These are phyloP conservation scores for Temnothorax curvispinosus DNA, from an alignment of 1,140 invertebrate species.

Conservation along the genomic window DNA sequence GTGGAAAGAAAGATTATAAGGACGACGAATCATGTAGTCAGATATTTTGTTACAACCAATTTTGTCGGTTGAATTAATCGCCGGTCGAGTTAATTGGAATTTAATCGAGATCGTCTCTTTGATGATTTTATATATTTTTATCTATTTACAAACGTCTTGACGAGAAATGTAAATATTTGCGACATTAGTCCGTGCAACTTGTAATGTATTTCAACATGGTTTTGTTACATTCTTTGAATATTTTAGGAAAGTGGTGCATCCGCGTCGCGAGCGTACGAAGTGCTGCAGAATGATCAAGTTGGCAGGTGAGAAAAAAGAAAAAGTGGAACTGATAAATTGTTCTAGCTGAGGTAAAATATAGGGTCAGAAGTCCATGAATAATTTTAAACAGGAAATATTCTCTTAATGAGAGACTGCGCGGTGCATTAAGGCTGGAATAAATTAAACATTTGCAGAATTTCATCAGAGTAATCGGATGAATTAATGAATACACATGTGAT, in stretches of 20 bases:
- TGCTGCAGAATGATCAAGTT: constrained; percentile 87
- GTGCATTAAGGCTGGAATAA: not conserved
- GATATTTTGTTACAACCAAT: not conserved
- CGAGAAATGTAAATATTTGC: not conserved
- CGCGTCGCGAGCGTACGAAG: constrained; percentile 73
- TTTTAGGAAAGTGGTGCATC: constrained; percentile 18
- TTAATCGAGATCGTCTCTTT: not conserved
- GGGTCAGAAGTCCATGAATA: not conserved
- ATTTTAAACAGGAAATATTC: not conserved
- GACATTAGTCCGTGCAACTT: not conserved
- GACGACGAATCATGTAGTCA: not conserved
- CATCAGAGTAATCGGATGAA: not conserved
- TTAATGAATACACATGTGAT: not conserved
- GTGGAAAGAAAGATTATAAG: not conserved
- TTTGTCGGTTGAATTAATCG: not conserved
- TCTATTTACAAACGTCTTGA: not conserved
- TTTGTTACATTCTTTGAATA: not conserved
- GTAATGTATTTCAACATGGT: not conserved
- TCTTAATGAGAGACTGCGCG: not conserved
- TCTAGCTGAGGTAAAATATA: not conserved
- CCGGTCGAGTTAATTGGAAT: not conserved
- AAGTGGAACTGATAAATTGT: not conserved
- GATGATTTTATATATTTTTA: not conserved
- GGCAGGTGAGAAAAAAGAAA: constrained; percentile 85
- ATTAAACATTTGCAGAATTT: not conserved